Percentiles rank a stretch among this genome's conserved stretches.
These are phyloP conservation scores for Drosophila quinaria DNA, from an alignment of 2,888 invertebrate species.

Conservation along the genomic window DNA sequence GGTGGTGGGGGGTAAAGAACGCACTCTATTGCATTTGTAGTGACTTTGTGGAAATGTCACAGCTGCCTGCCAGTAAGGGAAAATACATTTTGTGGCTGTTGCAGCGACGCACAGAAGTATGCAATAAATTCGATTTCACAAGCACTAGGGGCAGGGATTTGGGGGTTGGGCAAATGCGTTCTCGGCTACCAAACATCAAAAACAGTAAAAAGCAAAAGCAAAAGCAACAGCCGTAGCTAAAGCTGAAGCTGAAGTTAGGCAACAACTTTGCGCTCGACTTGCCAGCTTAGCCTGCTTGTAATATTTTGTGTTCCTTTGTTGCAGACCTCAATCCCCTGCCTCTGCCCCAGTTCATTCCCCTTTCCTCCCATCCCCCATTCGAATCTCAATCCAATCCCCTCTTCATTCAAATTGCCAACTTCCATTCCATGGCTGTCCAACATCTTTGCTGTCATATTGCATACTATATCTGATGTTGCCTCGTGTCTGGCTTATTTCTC, in stretches of 20 bases:
- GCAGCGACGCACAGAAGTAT: slow-evolving; percentile 64
- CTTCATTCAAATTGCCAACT: not conserved
- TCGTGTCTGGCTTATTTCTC: slow-evolving; percentile 35
- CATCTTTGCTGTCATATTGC: slow-evolving; percentile 40
- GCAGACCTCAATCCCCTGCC: slow-evolving; percentile 16
- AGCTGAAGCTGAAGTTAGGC: slow-evolving; percentile 36
- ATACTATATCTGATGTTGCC: slow-evolving; percentile 14
- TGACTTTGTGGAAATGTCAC: slow-evolving; percentile 67
- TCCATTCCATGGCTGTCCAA: not conserved
- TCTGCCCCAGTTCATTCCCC: no score
- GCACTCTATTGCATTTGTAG: slow-evolving; percentile 11
- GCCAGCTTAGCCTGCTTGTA: slow-evolving; percentile 57
- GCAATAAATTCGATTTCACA: slow-evolving; percentile 77
- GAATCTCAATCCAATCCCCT: not conserved
- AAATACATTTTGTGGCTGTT: slow-evolving; percentile 74
- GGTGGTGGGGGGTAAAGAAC: not conserved
- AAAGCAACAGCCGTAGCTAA: slow-evolving; percentile 19
- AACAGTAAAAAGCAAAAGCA: slow-evolving; percentile 27
- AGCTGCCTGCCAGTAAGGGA: slow-evolving; percentile 66
- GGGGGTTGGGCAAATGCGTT: not conserved
- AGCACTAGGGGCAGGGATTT: not conserved
- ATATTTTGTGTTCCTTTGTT: slow-evolving; percentile 68
- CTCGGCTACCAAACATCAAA: slow-evolving; percentile 38
- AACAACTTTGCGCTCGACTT: slow-evolving; percentile 62
- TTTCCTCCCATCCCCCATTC: not conserved